A percentile compares a stretch with the other conserved stretches of the same genome.
Evolutionary conservation across 2,113 vertebrate genomes (phyloP).

Genomic region (Pachyramphus minor): DNA sequence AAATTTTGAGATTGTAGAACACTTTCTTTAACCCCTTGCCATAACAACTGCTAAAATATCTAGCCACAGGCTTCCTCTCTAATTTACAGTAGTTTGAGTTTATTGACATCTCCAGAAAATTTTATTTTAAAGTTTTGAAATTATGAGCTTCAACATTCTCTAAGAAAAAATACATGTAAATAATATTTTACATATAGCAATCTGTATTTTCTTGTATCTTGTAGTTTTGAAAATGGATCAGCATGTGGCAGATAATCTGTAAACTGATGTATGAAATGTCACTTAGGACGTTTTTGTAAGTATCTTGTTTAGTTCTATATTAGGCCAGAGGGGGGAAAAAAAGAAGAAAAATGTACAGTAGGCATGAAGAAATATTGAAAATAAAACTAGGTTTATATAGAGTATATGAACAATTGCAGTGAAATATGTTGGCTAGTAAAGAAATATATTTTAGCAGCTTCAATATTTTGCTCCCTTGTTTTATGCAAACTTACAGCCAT

Average conservation of each 20-base stretch:
- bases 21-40: neutral
- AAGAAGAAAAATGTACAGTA: neutral
- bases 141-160: neutral
- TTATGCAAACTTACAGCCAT: neutral
- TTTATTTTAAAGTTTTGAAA: neutral
- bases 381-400: neutral
- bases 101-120: neutral
- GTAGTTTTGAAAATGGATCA: neutral
- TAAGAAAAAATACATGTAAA: neutral
- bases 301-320: neutral
- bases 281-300: too few relatives aligned
- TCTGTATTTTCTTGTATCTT: neutral
- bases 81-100: neutral
- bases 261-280: neutral
- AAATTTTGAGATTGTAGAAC: neutral
- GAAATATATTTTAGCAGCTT: conserved; percentile 12
- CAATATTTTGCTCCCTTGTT: neutral
- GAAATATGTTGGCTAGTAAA: conserved; percentile 29
- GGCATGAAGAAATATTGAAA: conserved; percentile 28
- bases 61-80: neutral
- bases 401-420: neutral
- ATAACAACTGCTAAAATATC: neutral
- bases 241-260: neutral
- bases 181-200: neutral
- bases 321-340: neutral